A percentile compares a stretch with the other conserved stretches of the same genome.
Conservation (phyloP, 23 tunicate genomes). For the Styela clava region DNA sequence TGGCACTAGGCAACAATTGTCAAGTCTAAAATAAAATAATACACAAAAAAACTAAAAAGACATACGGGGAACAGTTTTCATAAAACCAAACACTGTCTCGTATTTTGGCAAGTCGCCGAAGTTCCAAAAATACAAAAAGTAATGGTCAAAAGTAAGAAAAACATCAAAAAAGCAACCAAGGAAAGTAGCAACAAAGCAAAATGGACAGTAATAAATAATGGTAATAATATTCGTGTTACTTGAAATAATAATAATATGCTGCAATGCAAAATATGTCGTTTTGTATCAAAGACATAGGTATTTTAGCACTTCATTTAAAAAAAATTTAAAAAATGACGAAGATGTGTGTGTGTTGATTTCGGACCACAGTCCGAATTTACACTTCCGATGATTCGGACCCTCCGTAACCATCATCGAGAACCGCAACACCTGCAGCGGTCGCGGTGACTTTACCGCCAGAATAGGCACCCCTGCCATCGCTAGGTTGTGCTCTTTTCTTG, state of each 20-base stretch:
- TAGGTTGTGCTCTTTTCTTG: conserved; percentile 19
- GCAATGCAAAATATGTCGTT: background rate
- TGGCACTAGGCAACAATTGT: too few relatives aligned
- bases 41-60: too few relatives aligned
- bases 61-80: background rate
- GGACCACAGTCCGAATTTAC: too few relatives aligned
- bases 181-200: background rate
- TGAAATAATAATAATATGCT: background rate
- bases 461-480: conserved; percentile 41
- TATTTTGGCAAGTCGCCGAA: conserved; percentile 14
- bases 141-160: background rate
- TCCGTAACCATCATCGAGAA: conserved; percentile 65
- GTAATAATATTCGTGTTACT: background rate
- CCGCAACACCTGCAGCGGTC: conserved; percentile 18
- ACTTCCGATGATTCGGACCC: conserved; percentile 85
- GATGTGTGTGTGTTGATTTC: too few relatives aligned
- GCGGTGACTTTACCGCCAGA: conserved; percentile 56
- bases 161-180: background rate
- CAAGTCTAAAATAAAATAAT: too few relatives aligned
- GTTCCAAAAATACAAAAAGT: background rate
- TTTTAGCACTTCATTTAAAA: background rate
- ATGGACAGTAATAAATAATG: background rate
- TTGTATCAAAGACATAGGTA: background rate
- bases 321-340: too few relatives aligned
- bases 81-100: conserved; percentile 1